Evolutionary conservation across 1,140 invertebrate genomes (phyloP), one percentile per base, ranked within the genome.

Genomic region (Bombus turneri): DNA sequence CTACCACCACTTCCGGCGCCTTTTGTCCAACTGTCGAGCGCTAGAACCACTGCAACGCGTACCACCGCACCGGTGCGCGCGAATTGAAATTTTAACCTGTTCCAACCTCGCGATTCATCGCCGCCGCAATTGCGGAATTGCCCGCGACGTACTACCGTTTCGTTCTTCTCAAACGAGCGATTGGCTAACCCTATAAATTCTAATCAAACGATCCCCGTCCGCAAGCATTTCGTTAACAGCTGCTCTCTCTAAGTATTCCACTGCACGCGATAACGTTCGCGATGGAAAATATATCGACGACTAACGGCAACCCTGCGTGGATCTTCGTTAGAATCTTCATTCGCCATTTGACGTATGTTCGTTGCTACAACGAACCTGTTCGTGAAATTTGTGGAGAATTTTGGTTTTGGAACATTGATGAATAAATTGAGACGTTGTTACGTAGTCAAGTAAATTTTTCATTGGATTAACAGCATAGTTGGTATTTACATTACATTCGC

Each of bases 301-400:
- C 5, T 22, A 53, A 53, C 47, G 47, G 15, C 1, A 12, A 18
- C 9, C n/a, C 34, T 31, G 22, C 34, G 39, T 76, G 28, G 43
- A 57, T 83, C 72, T 39, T 77, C 73, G 22, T 77, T 83, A 68
- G 76, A 83, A 76, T 68, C 53, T 69, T 73, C 81, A 77, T 78
- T 57, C 43, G 31, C 22, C 15, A 18, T 15, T 68, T 43, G 73
- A 37, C 10, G 31, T 4, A 12, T 59, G 28, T 62, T 64, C 10
- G 41, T 31, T 37, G 31, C 12, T 18, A 25, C 4, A 6, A 10
- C 3, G n/a, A 41, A n/a, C 13, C 12, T 64, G n/a, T 9, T 66
- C 31, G 31, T 18, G 59, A 62, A n/a, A n/a, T 62, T 62, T 62
- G 3, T 13, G 59, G 10, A 22, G 47, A 53, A 53, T 53, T 6